phyloP scores from a whole-genome alignment of 1,140 invertebrate genomes.

The Carcinoscorpius rotundicauda region DNA sequence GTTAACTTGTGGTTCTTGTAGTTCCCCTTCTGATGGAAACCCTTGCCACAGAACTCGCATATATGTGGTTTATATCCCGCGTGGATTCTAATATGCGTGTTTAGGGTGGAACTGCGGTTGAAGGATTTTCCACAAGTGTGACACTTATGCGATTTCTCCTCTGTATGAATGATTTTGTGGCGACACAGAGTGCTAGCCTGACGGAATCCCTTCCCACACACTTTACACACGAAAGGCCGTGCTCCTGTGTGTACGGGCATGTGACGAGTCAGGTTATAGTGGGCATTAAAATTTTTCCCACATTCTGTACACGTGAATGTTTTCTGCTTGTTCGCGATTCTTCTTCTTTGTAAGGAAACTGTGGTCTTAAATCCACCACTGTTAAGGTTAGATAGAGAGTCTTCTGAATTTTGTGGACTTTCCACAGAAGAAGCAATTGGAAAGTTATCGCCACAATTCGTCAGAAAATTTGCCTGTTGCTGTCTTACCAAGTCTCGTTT shows the following conservation, averaged over 20 bases:
- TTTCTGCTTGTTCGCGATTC: too few species aligned
- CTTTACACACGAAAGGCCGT: conserved; percentile 93
- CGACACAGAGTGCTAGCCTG: conserved; percentile 94
- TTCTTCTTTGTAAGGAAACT: too few species aligned
- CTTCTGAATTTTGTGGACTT: too few species aligned
- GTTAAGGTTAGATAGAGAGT: too few species aligned
- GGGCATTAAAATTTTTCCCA: conserved; percentile 95
- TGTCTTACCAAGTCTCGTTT: too few species aligned
- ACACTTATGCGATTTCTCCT: conserved; percentile 94
- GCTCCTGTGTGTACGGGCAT: conserved; percentile 99
- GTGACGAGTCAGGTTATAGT: conserved; percentile 95
- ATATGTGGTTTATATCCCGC: conserved; percentile 91
- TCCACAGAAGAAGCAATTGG: too few species aligned
- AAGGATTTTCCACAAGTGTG: conserved; percentile 92
- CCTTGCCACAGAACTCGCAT: conserved; percentile 92
- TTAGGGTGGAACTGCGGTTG: conserved; percentile 94
- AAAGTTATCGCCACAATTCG: too few species aligned
- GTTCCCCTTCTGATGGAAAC: conserved; percentile 96
- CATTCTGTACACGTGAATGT: conserved; percentile 38
- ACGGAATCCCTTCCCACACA: conserved; percentile 93
- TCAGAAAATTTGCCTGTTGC: too few species aligned
- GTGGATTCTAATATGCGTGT: conserved; percentile 96
- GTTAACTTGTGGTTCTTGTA: conserved; percentile 98
- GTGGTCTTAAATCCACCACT: too few species aligned
- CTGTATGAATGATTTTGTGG: conserved; percentile 97